These are phyloP conservation scores for Plotosus lineatus DNA, from an alignment of 2,113 vertebrate genomes.

Conservation along the genomic window DNA sequence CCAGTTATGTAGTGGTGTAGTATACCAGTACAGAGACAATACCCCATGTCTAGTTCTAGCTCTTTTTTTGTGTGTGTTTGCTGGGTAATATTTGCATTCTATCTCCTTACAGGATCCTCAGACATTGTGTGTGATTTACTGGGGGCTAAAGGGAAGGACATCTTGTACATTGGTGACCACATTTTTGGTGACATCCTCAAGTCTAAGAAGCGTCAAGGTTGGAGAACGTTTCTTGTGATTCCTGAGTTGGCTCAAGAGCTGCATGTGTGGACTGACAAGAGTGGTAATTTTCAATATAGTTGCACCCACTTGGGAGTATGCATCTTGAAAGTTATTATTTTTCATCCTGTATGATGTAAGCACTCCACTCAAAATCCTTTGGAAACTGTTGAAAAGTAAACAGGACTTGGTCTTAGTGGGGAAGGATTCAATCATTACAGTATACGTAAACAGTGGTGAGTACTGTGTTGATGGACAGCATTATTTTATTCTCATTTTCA, in stretches of 20 bases:
- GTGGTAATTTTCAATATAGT: conserved; percentile 82
- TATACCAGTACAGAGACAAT: no score
- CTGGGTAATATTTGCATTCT: neutral
- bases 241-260: conserved; percentile 97
- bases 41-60: neutral
- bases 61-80: neutral
- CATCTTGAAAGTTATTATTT: neutral
- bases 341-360: neutral
- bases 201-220: conserved; percentile 98
- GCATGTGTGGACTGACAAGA: conserved; percentile 99
- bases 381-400: neutral
- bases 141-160: conserved; percentile 97
- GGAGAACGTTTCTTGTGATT: conserved; percentile 97
- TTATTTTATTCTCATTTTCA: conserved; percentile 63
- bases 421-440: neutral
- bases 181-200: conserved; percentile 99
- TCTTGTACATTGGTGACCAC: conserved; percentile 97
- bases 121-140: conserved; percentile 95
- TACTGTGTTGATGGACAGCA: no score
- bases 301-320: neutral
- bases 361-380: neutral
- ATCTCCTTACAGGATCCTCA: conserved; percentile 80
- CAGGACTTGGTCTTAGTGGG: neutral
- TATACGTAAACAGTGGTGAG: neutral
- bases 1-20: no score